phyloP scores from a whole-genome alignment of 2,888 invertebrate species.

The Acleris holmiana region DNA sequence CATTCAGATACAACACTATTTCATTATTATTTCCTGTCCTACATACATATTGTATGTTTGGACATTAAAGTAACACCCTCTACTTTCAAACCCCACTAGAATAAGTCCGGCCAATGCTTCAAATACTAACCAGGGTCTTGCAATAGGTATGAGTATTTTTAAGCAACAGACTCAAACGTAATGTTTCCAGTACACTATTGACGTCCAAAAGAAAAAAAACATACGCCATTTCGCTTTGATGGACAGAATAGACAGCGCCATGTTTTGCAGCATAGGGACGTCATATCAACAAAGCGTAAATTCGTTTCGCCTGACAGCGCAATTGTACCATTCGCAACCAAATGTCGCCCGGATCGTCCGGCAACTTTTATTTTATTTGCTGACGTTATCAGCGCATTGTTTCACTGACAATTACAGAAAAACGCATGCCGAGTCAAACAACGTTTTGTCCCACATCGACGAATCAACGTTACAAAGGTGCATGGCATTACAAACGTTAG shows the following conservation, averaged over 20 bases:
- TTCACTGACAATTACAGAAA: slow-evolving; percentile 52
- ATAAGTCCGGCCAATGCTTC: too few species aligned
- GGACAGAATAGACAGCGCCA: neutral
- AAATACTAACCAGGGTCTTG: too few species aligned
- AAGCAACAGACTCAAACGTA: too few species aligned
- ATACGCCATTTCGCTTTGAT: too few species aligned
- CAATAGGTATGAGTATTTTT: too few species aligned
- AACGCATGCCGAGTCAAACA: slow-evolving; percentile 35
- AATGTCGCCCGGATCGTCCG: slow-evolving; percentile 29
- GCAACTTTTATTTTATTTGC: slow-evolving; percentile 44
- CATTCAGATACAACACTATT: too few species aligned
- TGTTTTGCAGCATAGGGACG: neutral
- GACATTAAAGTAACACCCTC: too few species aligned
- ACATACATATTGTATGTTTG: too few species aligned
- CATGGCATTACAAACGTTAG: neutral
- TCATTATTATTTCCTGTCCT: too few species aligned
- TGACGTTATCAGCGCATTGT: slow-evolving; percentile 50
- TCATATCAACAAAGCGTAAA: neutral
- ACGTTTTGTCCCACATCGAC: slow-evolving; percentile 26
- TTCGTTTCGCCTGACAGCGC: neutral
- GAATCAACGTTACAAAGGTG: slow-evolving; percentile 14
- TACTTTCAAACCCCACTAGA: too few species aligned
- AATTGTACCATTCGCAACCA: slow-evolving; percentile 28
- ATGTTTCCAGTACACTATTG: too few species aligned
- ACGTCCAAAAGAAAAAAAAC: too few species aligned